A percentile compares a stretch with the other conserved stretches of the same genome.
Conservation (phyloP, 2,797 vertebrate species). For the Ceryle rudis region DNA sequence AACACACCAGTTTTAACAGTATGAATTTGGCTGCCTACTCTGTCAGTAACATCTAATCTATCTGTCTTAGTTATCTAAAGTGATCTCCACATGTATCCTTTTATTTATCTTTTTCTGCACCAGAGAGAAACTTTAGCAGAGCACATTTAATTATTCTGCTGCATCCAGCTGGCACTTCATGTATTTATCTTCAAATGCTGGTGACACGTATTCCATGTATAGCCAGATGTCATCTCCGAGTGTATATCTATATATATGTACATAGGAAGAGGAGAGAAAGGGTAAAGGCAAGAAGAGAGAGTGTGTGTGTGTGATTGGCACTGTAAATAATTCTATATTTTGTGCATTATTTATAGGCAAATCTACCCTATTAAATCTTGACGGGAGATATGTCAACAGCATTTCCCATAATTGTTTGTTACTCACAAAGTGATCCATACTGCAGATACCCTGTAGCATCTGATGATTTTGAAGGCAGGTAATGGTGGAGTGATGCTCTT, state of each 20-base stretch:
- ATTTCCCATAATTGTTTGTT: neutral
- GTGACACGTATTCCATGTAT: neutral
- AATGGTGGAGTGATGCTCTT: neutral
- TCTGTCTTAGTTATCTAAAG: neutral
- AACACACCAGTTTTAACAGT: neutral
- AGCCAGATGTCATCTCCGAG: neutral
- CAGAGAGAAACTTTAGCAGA: neutral
- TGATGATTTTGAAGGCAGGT: neutral
- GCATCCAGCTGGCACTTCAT: neutral
- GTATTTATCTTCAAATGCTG: slow-evolving; percentile 19
- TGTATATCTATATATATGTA: neutral
- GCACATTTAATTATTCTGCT: slow-evolving; percentile 28
- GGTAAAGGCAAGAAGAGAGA: neutral
- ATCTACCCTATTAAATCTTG: neutral
- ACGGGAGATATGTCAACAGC: neutral
- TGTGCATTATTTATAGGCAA: neutral
- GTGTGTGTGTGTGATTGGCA: neutral
- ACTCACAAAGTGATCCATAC: neutral
- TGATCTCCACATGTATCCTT: neutral
- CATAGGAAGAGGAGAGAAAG: neutral
- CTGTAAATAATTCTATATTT: neutral
- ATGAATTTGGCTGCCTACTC: neutral
- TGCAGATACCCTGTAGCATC: neutral
- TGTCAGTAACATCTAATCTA: neutral
- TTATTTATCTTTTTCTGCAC: neutral